phyloP scores from a whole-genome alignment of 2,797 vertebrate species.

The Urophycis tenuis region DNA sequence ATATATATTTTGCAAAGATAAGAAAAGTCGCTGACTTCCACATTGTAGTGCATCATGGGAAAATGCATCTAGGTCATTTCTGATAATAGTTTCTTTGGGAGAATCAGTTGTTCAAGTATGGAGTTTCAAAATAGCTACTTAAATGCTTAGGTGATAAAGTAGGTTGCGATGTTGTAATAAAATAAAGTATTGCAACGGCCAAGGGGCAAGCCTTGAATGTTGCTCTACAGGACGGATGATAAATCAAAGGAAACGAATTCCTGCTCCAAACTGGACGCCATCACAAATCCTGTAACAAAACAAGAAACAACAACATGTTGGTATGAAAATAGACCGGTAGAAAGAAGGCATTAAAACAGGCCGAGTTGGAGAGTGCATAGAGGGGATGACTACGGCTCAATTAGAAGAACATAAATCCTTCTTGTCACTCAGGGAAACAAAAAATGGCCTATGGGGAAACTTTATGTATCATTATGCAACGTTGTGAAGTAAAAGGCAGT shows the following conservation, averaged over 20 bases:
- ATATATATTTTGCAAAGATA: background rate
- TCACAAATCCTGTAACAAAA: constrained; percentile 83
- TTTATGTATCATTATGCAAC: background rate
- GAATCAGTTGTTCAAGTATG: background rate
- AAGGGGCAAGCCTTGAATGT: background rate
- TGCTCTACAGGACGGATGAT: background rate
- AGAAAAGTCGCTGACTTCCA: background rate
- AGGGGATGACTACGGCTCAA: background rate
- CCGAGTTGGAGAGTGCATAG: background rate
- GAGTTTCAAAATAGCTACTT: background rate
- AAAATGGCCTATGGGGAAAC: background rate
- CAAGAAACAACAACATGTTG: background rate
- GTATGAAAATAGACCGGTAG: background rate
- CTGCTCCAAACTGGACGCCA: constrained; percentile 95
- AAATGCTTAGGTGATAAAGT: constrained; percentile 4
- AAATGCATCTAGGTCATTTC: background rate
- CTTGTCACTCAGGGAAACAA: background rate
- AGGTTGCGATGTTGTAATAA: background rate
- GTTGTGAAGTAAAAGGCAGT: background rate
- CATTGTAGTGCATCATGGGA: background rate
- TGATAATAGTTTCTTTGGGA: background rate
- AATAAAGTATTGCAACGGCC: background rate
- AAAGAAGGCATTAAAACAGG: background rate
- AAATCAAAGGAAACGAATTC: constrained; percentile 89
- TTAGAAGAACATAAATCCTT: background rate